Evolutionary conservation across 2,888 invertebrate species (phyloP).

Genomic region (Eristalis arbustorum): DNA sequence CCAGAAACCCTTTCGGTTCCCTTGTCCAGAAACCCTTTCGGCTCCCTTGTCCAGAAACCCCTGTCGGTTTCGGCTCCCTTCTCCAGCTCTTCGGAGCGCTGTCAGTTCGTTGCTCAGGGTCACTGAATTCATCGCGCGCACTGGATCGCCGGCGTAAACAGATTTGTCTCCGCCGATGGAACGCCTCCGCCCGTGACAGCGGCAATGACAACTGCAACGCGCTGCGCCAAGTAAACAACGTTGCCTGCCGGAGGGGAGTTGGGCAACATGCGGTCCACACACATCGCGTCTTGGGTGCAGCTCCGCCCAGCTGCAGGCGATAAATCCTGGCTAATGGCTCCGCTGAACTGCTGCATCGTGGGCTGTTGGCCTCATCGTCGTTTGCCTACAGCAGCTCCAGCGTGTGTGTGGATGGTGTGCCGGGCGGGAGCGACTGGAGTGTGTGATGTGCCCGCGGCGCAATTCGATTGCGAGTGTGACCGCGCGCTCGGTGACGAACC

Average conservation of each 20-base stretch:
- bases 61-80: no score
- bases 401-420: neutral
- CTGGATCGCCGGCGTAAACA: slow-evolving; percentile 26
- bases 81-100: neutral
- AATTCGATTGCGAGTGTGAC: slow-evolving; percentile 9
- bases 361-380: neutral
- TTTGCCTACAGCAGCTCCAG: neutral
- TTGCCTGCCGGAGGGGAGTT: slow-evolving; percentile 48
- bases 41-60: no score
- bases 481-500: neutral
- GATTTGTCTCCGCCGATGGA: slow-evolving; percentile 34
- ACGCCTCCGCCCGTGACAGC: neutral
- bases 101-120: slow-evolving; percentile 38
- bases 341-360: neutral
- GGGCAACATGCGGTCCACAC: slow-evolving; percentile 26
- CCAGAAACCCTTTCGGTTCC: no score
- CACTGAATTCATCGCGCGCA: slow-evolving; percentile 6
- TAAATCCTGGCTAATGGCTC: slow-evolving; percentile 39
- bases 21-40: no score
- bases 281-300: slow-evolving; percentile 17
- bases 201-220: slow-evolving; percentile 1
- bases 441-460: neutral
- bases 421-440: neutral
- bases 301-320: neutral
- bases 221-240: slow-evolving; percentile 59